Conservation (phyloP, 1,140 invertebrate species). For the Pseudoatta argentina region DNA sequence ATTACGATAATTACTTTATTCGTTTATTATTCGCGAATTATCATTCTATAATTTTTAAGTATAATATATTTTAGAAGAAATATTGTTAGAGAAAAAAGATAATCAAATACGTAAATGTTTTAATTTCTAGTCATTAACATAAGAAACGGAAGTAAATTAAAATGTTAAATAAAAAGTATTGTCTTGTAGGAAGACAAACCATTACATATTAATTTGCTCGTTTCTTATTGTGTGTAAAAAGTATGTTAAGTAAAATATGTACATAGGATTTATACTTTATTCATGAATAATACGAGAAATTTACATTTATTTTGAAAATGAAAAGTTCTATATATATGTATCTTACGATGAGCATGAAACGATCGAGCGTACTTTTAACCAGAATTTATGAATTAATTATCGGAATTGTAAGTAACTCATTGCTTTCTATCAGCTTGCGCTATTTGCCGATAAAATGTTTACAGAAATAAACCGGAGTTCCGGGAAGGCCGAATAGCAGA, state of each 20-base stretch:
- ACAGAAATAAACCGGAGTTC: not conserved
- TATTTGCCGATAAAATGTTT: slow-evolving; percentile 3
- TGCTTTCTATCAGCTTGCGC: not conserved
- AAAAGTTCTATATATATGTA: not conserved
- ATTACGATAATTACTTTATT: not conserved
- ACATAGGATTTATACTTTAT: not conserved
- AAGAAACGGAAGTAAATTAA: not conserved
- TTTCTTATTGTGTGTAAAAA: not conserved
- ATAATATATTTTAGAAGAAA: not conserved
- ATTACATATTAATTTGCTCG: not conserved
- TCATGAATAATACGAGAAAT: slow-evolving; percentile 17
- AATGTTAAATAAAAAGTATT: slow-evolving; percentile 7
- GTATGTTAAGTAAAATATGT: no score
- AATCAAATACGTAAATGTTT: not conserved
- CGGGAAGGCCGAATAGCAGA: not conserved
- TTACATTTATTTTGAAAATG: not conserved
- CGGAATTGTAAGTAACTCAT: not conserved
- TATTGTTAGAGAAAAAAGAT: not conserved
- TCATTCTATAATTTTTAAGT: not conserved
- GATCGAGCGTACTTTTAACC: not conserved
- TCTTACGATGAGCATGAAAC: not conserved
- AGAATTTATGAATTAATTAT: not conserved
- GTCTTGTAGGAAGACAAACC: not conserved
- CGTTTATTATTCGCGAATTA: not conserved
- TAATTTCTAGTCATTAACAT: not conserved